phyloP scores from a whole-genome alignment of 1,140 invertebrate genomes.

The Drosophila malerkotliana region DNA sequence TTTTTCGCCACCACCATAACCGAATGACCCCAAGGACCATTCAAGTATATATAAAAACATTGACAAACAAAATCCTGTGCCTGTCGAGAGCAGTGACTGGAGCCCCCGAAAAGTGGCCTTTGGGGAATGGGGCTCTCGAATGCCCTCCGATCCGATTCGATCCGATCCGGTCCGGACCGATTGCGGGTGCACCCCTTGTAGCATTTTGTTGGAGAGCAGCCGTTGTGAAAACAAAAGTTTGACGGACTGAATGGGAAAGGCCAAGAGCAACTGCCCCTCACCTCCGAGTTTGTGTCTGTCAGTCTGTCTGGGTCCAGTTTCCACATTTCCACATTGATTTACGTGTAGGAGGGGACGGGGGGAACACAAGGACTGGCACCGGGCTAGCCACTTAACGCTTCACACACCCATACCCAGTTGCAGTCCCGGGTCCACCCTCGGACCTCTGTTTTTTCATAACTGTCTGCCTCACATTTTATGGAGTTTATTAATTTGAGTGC shows the following conservation, averaged over 20 bases:
- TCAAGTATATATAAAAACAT: constrained; percentile 34
- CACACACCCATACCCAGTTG: constrained; percentile 41
- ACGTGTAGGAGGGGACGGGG: constrained; percentile 12
- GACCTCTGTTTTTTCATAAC: constrained; percentile 63
- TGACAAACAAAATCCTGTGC: constrained; percentile 40
- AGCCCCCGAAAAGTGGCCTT: constrained; percentile 18
- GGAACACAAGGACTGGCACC: neutral
- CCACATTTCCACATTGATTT: constrained; percentile 74
- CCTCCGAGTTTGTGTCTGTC: constrained; percentile 10
- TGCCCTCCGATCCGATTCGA: neutral
- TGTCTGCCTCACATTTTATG: constrained; percentile 80
- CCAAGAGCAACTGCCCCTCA: constrained; percentile 64
- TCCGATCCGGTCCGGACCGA: neutral
- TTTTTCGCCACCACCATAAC: neutral
- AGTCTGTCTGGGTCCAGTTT: constrained; percentile 41
- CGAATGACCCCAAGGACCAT: constrained; percentile 21
- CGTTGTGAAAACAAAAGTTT: constrained; percentile 72
- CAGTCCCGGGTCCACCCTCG: neutral
- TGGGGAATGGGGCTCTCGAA: neutral
- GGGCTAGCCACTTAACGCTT: constrained; percentile 66
- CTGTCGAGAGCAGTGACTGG: constrained; percentile 62
- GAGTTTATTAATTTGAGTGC: constrained; percentile 82
- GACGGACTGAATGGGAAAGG: constrained; percentile 75
- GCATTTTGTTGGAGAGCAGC: neutral
- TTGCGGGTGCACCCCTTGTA: neutral